Base-by-base conservation (phyloP, 2,888 invertebrate species). In the Pocota personata region DNA sequence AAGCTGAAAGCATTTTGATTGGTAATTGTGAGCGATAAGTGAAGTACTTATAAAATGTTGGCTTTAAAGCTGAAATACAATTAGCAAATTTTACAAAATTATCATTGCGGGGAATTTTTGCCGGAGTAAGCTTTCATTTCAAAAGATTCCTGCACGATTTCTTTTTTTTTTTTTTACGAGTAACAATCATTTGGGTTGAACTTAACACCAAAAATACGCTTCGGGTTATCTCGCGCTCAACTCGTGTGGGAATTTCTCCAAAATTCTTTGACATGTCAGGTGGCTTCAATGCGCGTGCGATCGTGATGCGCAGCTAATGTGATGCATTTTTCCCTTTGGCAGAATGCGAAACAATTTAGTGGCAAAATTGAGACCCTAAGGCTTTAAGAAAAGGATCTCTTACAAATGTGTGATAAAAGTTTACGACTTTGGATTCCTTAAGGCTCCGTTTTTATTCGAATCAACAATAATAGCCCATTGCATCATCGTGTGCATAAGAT, bases 1-100 rank as follows among this genome's bases (percentile, higher is more conserved):
- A 64, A 80, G 80, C 80, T 80, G 76, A 71, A 86, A 80, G 57
- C 66, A 71, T 80, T 84, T 84, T 84, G 64, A 55, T 80, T 58
- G 46, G 50, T 55, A 80, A 86, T 80, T 79, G 60, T 75, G 55
- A 55, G 73, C 79, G 55, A 75, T 69, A 55, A 62, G 55, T 62
- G 52, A 52, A 60, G 43, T 77, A 30, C 37, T 67, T 58, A 60
- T 19, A 27, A n/a, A 27, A 21, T 50, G 48, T 32, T 21, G 10
- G 7, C 8, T 35, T 58, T 37, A 6, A 14, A 10, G 43, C 40
- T 21, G 12, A 14, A 21, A 24, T 24, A 30, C 19, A 62, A 40
- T 60, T 32, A 32, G n/a, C 30, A 10, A 64, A 64, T 46, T n/a
- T n/a, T 46, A 21, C 52, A 10, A 52, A n/a, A 52, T 67, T 24